A percentile compares a stretch with the other conserved stretches of the same genome.
These are phyloP conservation scores for Muscicapa comitata DNA, from an alignment of 2,797 vertebrate genomes.

Conservation along the genomic window DNA sequence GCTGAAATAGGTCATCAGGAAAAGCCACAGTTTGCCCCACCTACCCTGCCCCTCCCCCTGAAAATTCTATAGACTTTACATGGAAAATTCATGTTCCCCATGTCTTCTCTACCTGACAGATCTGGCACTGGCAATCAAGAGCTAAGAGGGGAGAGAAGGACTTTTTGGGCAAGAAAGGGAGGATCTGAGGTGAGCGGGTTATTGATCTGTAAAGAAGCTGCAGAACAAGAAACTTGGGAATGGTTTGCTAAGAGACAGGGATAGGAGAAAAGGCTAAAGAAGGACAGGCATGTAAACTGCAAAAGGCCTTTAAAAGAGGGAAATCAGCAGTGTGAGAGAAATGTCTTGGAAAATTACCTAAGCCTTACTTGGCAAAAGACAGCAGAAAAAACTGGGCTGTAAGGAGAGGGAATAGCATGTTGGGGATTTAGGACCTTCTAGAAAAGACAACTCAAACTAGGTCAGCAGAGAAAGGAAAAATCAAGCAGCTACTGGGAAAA, in stretches of 20 bases:
- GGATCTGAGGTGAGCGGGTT: neutral
- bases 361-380: neutral
- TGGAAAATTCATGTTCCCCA: neutral
- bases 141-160: neutral
- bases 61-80: neutral
- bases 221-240: neutral
- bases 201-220: neutral
- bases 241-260: neutral
- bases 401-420: neutral
- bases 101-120: neutral
- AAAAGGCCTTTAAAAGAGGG: neutral
- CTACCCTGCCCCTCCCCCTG: neutral
- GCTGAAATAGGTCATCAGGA: neutral
- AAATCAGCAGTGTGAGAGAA: neutral
- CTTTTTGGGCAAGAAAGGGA: neutral
- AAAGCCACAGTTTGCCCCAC: neutral
- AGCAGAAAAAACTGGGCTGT: neutral
- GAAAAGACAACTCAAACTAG: neutral
- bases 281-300: neutral
- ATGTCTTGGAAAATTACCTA: neutral
- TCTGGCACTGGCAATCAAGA: neutral
- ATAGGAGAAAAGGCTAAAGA: neutral
- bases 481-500: neutral
- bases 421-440: conserved; percentile 2
- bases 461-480: neutral